Evolutionary conservation across 2,888 invertebrate species (phyloP).

Genomic region (Andrena camellia): DNA sequence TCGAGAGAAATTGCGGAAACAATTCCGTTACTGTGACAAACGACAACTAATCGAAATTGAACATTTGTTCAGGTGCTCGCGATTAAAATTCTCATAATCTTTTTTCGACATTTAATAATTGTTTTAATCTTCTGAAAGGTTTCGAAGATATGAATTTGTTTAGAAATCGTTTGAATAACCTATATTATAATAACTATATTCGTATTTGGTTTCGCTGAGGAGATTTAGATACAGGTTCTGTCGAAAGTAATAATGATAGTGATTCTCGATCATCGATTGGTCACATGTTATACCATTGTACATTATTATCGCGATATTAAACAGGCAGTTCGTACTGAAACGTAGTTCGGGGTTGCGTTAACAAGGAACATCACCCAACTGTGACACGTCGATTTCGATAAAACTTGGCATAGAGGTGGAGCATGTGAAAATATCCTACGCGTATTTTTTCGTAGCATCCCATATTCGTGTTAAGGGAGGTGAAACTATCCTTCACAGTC

Average conservation of each 20-base stretch:
- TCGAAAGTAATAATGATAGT: slow-evolving; percentile 23
- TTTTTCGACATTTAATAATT: too few species aligned
- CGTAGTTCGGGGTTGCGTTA: background rate
- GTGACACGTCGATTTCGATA: too few species aligned
- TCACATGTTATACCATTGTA: background rate
- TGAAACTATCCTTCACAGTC: too few species aligned
- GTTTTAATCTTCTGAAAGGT: too few species aligned
- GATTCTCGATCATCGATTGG: background rate
- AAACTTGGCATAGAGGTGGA: too few species aligned
- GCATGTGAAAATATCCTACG: too few species aligned
- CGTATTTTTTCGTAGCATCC: too few species aligned
- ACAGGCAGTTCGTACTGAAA: background rate
- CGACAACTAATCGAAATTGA: slow-evolving; percentile 4
- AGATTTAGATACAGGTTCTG: background rate
- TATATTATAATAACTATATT: too few species aligned
- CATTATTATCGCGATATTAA: slow-evolving; percentile 6
- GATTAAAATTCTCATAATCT: background rate
- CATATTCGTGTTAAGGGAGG: background rate
- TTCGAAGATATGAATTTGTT: too few species aligned
- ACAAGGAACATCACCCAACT: too few species aligned
- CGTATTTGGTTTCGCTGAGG: too few species aligned
- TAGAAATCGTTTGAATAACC: too few species aligned
- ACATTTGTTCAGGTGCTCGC: background rate
- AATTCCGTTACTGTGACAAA: slow-evolving; percentile 18
- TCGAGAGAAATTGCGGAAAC: slow-evolving; percentile 4